Evolutionary conservation across 2,113 vertebrate genomes (phyloP), one percentile per base, ranked within the genome.

Genomic region (Antechinus flavipes): DNA sequence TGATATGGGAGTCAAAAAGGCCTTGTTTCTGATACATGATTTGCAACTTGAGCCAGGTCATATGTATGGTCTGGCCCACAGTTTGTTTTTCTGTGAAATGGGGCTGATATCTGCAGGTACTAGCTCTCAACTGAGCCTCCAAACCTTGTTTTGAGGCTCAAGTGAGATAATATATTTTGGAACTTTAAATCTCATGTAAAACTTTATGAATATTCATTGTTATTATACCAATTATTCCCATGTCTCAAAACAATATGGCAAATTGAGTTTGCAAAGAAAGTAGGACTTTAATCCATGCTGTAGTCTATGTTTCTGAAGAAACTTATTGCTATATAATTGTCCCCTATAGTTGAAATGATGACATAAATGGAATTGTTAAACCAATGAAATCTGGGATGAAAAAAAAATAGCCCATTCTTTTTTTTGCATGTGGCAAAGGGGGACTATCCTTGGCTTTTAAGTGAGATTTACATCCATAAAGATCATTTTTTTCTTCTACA

Each of bases 161-260:
- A 76, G 35, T 19, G 8, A 84, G 35, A 84, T n/a, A 7, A 42
- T 42, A 22, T 84, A 42, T 84, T 42, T 84, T 84, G n/a, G 35
- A 84, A 23, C 7, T 76, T 84, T n/a, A 84, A 42, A 42, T 84
- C n/a, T 84, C n/a, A 84, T 84, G 1, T 42, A 42, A 84, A 84
- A 84, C n/a, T 23, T 84, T 84, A 42, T 23, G 7, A 22, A 42
- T 84, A 84, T 23, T 2, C 16, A 42, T 22, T 84, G n/a, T 42
- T 84, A 23, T 84, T 84, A 23, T 84, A 93, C 91, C 94, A 46
- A 95, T 97, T 96, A 96, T 94, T 58, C 90, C 54, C n/a, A 23
- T 94, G 91, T 96, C 55, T 54, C 94, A 94, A n/a, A 91, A 95
- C 95, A 92, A 61, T 56, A 68, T 30, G 93, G 90, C 93, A 93